Conservation (phyloP, 2,888 invertebrate species). For the Drosophila borealis region DNA sequence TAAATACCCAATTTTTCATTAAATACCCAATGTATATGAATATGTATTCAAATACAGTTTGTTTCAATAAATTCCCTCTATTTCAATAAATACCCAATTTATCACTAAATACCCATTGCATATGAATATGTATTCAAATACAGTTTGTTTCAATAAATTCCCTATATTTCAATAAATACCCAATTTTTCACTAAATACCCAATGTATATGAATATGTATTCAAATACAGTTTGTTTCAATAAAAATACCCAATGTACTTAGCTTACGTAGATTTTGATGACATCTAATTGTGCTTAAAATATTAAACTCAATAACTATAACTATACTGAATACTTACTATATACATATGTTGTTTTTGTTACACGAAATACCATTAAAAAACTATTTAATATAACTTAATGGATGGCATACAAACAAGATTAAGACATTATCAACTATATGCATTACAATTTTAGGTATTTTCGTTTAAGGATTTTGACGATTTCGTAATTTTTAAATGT, state of each 20-base stretch:
- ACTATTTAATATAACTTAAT: slow-evolving; percentile 31
- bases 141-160: slow-evolving; percentile 14
- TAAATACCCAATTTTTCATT: neutral
- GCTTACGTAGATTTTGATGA: slow-evolving; percentile 71
- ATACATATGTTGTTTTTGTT: slow-evolving; percentile 42
- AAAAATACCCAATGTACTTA: slow-evolving; percentile 42
- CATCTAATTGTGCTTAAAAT: slow-evolving; percentile 74
- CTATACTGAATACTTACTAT: slow-evolving; percentile 25
- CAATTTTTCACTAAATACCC: neutral
- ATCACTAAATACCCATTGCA: slow-evolving; percentile 1
- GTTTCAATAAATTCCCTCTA: slow-evolving; percentile 4
- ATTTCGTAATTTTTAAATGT: slow-evolving; percentile 48
- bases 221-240: slow-evolving; percentile 22
- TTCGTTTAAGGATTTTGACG: slow-evolving; percentile 39
- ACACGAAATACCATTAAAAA: slow-evolving; percentile 21
- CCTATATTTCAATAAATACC: too few relatives aligned
- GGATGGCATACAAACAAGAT: slow-evolving; percentile 29
- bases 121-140: neutral
- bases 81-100: slow-evolving; percentile 27
- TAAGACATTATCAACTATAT: slow-evolving; percentile 70
- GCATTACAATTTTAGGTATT: slow-evolving; percentile 39
- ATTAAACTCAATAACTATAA: slow-evolving; percentile 31
- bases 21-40: slow-evolving; percentile 2
- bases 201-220: slow-evolving; percentile 2
- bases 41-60: slow-evolving; percentile 17